Evolutionary conservation across 2,113 vertebrate species (phyloP).

Genomic region (Laticauda colubrina): DNA sequence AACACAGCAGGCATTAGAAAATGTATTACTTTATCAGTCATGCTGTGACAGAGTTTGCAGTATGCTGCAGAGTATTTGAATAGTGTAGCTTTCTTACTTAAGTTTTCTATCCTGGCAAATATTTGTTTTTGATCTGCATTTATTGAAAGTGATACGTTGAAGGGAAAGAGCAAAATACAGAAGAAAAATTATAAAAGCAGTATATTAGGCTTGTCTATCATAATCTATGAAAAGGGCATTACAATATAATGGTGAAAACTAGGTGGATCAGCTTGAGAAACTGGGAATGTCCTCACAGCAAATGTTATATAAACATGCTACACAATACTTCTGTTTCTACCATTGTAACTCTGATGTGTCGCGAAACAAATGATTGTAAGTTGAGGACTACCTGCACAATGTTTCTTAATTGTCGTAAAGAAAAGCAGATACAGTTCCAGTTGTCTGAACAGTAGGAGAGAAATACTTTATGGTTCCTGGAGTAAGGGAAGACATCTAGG

Average conservation of each 20-base stretch:
- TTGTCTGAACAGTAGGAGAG: not conserved
- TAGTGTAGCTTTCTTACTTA: not conserved
- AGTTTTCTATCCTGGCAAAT: not conserved
- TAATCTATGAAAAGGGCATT: not conserved
- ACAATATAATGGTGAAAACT: not conserved
- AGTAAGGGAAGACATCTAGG: not conserved
- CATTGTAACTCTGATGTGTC: not conserved
- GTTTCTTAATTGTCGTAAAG: not conserved
- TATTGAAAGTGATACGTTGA: not conserved
- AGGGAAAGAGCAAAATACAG: not conserved
- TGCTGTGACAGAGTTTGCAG: not conserved
- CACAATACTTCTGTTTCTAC: not conserved
- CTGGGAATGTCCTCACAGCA: not conserved
- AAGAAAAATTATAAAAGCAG: not conserved
- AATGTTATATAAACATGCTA: not conserved
- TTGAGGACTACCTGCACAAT: not conserved
- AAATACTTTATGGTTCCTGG: not conserved
- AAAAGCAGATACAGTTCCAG: not conserved
- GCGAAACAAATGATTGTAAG: not conserved
- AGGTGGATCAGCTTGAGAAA: not conserved
- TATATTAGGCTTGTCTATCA: not conserved
- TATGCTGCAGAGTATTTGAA: not conserved
- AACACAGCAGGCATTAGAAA: not conserved
- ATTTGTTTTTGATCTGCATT: not conserved
- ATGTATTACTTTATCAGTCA: not conserved